Percentiles rank a stretch among this genome's conserved stretches.
These are phyloP conservation scores for Mobula hypostoma DNA, from an alignment of 2,113 vertebrate genomes.

Conservation along the genomic window DNA sequence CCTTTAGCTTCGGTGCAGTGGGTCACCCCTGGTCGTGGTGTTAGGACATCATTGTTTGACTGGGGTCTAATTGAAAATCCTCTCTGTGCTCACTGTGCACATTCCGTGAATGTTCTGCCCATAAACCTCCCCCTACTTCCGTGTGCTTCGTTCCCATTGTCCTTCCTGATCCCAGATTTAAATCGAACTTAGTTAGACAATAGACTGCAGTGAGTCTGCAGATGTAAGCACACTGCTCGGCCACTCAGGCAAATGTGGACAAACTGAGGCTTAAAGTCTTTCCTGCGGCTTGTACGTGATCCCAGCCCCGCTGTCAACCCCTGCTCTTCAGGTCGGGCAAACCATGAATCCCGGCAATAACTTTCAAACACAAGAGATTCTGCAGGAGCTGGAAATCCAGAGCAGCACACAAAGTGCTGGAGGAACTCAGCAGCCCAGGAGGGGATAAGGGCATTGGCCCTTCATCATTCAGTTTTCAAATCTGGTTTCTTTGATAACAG, in stretches of 20 bases:
- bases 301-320: background rate
- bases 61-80: conserved; percentile 31
- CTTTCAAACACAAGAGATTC: too few species aligned
- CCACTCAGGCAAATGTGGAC: background rate
- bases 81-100: conserved; percentile 43
- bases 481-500: background rate
- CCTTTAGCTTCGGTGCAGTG: background rate
- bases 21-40: background rate
- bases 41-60: conserved; percentile 18
- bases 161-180: conserved; percentile 48
- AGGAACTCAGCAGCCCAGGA: too few species aligned
- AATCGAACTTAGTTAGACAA: conserved; percentile 40
- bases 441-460: too few species aligned
- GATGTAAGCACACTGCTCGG: background rate
- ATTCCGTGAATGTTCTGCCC: conserved; percentile 41
- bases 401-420: too few species aligned
- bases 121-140: background rate
- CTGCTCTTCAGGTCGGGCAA: background rate
- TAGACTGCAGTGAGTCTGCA: background rate
- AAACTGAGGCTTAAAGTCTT: conserved; percentile 14
- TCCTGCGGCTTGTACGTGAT: background rate
- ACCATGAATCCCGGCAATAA: background rate
- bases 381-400: too few species aligned
- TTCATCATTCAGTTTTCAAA: too few species aligned
- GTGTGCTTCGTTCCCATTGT: conserved; percentile 5